Evolutionary conservation across 2,113 vertebrate genomes (phyloP), one percentile per base, ranked within the genome.

Genomic region (Dasyprocta punctata): DNA sequence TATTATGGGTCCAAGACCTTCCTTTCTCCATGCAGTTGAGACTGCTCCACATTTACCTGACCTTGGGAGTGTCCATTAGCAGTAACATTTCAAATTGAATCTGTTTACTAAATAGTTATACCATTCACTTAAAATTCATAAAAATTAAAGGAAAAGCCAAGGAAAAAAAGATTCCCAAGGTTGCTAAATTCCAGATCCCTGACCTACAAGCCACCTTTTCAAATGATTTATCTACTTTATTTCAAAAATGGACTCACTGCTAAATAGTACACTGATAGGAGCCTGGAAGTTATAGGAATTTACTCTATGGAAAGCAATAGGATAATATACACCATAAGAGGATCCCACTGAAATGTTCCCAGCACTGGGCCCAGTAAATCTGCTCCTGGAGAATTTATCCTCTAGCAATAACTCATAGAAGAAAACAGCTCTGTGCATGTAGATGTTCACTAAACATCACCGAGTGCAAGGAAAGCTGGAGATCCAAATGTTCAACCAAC

Each of bases 361-460:
- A 49, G 49, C 69, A 89, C 4, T 69, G 47, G 14, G 1, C 28
- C 61, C 73, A 80, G 33, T 47, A 97, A 69, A 95, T 94, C 41
- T 33, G 78, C 49, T 85, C 69, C 91, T 67, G 63, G 26, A 89
- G n/a, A 73, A 90, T n/a, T 28, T 30, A 89, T 77, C 67, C 69
- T 94, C 36, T 84, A 86, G 61, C 88, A 92, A 85, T n/a, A 86
- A 85, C n/a, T 49, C 24, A 75, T 71, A 36, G 86, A 86, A 73
- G 77, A 67, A 85, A 95, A 87, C 4, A 85, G 82, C 26, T 92
- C 83, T 24, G 24, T 24, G 52, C 38, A 10, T 2, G 17, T 19
- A 36, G 36, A 73, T 2, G 33, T 16, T 73, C 93, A 52, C 36
- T 38, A 67, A 49, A 13, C 71, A 33, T 47, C 19, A 24, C 33